phyloP scores from a whole-genome alignment of 2,888 invertebrate genomes.

The Bruchidius siliquastri region DNA sequence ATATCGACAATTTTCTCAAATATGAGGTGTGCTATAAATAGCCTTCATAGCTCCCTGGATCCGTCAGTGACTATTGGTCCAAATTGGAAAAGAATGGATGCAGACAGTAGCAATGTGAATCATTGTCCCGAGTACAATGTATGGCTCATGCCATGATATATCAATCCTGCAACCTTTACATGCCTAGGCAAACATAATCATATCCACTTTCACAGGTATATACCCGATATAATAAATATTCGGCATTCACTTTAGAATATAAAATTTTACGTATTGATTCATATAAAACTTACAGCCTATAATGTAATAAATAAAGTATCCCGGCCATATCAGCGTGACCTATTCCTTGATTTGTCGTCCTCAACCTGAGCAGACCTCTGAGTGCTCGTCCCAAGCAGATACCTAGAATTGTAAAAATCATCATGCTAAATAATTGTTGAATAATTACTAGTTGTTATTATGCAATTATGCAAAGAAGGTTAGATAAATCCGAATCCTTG shows the following conservation, averaged over 20 bases:
- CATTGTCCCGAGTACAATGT: too few relatives aligned
- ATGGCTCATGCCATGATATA: too few relatives aligned
- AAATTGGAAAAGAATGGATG: too few relatives aligned
- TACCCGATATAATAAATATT: neutral
- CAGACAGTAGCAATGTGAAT: too few relatives aligned
- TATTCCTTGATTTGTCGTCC: neutral
- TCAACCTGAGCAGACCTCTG: slow-evolving; percentile 77
- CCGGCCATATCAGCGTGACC: neutral
- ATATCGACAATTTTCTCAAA: too few relatives aligned
- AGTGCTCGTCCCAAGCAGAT: slow-evolving; percentile 82
- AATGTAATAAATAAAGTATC: neutral
- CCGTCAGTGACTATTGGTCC: too few relatives aligned
- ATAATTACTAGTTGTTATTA: too few relatives aligned
- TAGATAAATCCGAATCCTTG: too few relatives aligned
- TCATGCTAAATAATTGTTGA: too few relatives aligned
- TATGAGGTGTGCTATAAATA: too few relatives aligned
- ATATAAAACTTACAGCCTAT: neutral
- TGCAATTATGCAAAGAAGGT: too few relatives aligned
- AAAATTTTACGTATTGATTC: neutral
- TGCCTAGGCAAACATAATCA: neutral
- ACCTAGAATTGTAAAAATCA: slow-evolving; percentile 55
- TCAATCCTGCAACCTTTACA: neutral
- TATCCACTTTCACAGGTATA: neutral
- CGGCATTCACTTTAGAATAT: neutral
- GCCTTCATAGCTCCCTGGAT: too few relatives aligned